Percentiles rank a stretch among this genome's conserved stretches.
phyloP scores from a whole-genome alignment of 2,797 vertebrate species.

The Vireo griseus region DNA sequence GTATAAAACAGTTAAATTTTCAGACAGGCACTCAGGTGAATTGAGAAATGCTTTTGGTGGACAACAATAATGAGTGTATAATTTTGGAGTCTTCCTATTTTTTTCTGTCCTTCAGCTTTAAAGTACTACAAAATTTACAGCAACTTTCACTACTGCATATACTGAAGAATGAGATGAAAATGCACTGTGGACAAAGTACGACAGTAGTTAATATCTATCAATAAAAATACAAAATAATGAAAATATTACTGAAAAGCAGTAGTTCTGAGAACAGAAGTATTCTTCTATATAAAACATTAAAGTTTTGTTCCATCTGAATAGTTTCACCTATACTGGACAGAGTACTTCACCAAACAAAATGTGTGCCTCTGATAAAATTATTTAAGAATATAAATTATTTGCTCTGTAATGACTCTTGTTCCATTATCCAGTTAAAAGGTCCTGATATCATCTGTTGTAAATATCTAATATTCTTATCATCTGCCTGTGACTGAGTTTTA shows the following conservation, averaged over 20 bases:
- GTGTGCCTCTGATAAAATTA: not conserved
- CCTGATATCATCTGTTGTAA: not conserved
- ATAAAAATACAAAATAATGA: not conserved
- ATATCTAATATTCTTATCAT: not conserved
- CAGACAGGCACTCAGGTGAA: not conserved
- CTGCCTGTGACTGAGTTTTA: not conserved
- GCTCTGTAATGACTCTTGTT: not conserved
- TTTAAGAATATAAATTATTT: not conserved
- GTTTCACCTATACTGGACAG: not conserved
- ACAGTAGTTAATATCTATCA: not conserved
- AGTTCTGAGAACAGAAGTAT: not conserved
- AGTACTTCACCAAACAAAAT: not conserved
- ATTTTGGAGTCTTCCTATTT: not conserved
- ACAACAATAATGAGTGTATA: not conserved
- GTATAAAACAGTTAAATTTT: not conserved
- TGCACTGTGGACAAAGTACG: conserved; percentile 1
- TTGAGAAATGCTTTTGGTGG: not conserved
- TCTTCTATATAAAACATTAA: not conserved
- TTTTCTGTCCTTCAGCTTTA: not conserved
- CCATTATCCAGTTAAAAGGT: not conserved
- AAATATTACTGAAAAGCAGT: not conserved
- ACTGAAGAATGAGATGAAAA: conserved; percentile 48
- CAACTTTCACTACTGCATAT: not conserved
- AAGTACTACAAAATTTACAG: not conserved
- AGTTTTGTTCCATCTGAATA: not conserved